Base-by-base conservation (phyloP, 2,888 invertebrate species). In the Lochmaea capreae region DNA sequence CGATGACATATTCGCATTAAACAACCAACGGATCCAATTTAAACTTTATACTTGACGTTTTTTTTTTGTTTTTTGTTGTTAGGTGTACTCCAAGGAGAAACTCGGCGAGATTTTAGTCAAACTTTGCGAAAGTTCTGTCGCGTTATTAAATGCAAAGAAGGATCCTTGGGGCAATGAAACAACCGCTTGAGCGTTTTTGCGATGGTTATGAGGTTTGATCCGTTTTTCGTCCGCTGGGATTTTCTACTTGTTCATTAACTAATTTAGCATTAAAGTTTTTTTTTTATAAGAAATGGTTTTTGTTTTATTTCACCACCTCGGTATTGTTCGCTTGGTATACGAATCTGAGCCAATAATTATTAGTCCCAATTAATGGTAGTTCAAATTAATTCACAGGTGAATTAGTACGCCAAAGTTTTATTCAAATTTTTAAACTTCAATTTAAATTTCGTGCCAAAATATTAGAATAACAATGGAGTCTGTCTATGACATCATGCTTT, bases 101-200 rank as follows among this genome's bases (percentile, higher is more conserved):
- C 86, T 97, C 63, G 90, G 91, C 71, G 94, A 96, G 85, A 87
- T 97, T 43, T 88, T 97, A 74, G 90, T 90, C 39, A 93, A 94
- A 85, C 89, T 96, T 54, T 91, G 93, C 65, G 95, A 96, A 83
- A 94, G 95, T 1, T 94, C 95, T 10, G 87, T 96, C 16, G 86
- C 91, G 11, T 86, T 96, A 73, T 88, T 97, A 81, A 93, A 96
- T 83, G 90, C 91, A 76, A 93, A 93, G 81, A 90, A 90, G 82
- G 97, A 97, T 89, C 94, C 96, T 67, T 95, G 95, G 91, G 96
- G 96, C 61, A 93, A 91, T 87, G 89, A 90, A 67, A 74, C 75
- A 43, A 72, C 74, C 57, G 78, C 76, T 65, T 78, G 67, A 72
- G 52, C 57, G 63, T 67, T 62, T 62, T 59, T 46, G 42, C 14